Evolutionary conservation across 2,888 invertebrate genomes (phyloP).

Genomic region (Hypsopygia costalis): DNA sequence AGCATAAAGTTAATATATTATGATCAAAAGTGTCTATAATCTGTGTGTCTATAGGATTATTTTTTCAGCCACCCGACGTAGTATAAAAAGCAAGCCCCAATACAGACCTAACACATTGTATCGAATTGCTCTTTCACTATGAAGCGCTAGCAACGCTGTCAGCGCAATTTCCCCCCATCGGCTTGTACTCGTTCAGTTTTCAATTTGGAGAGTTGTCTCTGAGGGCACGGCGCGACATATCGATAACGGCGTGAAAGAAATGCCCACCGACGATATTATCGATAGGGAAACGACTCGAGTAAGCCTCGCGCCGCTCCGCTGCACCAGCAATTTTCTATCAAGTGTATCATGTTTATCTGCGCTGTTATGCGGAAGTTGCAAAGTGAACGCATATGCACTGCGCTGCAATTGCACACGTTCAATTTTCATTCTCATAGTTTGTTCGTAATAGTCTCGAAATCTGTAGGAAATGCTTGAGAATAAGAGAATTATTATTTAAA

Average conservation of each 20-base stretch:
- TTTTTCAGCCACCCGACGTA: no score
- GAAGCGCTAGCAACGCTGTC: constrained; percentile 10
- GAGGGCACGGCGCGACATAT: constrained; percentile 26
- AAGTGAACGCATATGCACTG: neutral
- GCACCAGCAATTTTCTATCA: constrained; percentile 15
- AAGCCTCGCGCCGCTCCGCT: constrained; percentile 10
- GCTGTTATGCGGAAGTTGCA: neutral
- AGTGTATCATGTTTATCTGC: constrained; percentile 1
- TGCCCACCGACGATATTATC: constrained; percentile 5
- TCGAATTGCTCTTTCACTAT: neutral
- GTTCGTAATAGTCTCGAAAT: no score
- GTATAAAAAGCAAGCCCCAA: no score
- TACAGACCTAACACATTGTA: no score
- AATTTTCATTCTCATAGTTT: neutral
- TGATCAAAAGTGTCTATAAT: no score
- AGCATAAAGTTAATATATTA: no score
- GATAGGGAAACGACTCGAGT: constrained; percentile 9
- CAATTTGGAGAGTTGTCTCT: constrained; percentile 39
- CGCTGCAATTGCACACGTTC: neutral
- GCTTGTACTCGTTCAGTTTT: constrained; percentile 38
- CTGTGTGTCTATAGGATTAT: no score
- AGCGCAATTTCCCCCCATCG: constrained; percentile 16
- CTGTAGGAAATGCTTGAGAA: no score
- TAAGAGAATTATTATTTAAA: no score
- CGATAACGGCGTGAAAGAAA: constrained; percentile 26